Base-by-base conservation (phyloP, 2,113 vertebrate genomes). In the Melierax canorus region DNA sequence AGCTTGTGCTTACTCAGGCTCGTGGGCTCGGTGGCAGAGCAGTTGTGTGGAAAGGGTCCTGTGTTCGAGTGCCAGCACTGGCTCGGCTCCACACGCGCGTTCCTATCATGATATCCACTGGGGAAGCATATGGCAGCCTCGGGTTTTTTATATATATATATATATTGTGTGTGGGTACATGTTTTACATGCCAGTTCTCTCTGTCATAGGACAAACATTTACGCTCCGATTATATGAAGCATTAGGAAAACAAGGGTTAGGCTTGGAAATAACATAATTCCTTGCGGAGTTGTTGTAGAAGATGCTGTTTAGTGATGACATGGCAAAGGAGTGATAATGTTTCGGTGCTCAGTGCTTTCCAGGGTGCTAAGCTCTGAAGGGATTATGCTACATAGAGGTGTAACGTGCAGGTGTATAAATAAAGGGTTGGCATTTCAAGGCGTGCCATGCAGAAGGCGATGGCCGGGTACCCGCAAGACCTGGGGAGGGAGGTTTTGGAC, bases 181-280 rank as follows among this genome's bases (percentile, higher is more conserved):
- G 88, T 77, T 95, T 94, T 50, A 63, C 90, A 75, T 95, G 89
- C 96, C 96, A 87, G 88, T 11, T 89, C 88, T 71, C 73, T 43
- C 76, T 66, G 89, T 87, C 94, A 62, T n/a, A 91, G 97, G 95
- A 96, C 94, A 96, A 96, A 94, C 94, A 89, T 88, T 95, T 43
- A 81, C 27, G 0, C 68, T 96, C 11, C 0, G 5, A 34, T 86
- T 43, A 5, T 15, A 1, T 2, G 90, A 59, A 76, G 90, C 88
- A 11, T 86, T 69, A n/a, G 88, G 60, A 46, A 71, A 46, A 8
- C 20, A 2, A 69, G 73, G 51, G 60, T 56, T 64, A 12, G 72
- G 94, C 10, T 80, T 63, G 88, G 92, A 58, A 74, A 27, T 30
- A 38, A 1, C 9, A 3, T 11, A 32, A 12, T 5, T 67, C 66